Conservation (phyloP, 2,797 vertebrate genomes). For the Gymnodraco acuticeps region DNA sequence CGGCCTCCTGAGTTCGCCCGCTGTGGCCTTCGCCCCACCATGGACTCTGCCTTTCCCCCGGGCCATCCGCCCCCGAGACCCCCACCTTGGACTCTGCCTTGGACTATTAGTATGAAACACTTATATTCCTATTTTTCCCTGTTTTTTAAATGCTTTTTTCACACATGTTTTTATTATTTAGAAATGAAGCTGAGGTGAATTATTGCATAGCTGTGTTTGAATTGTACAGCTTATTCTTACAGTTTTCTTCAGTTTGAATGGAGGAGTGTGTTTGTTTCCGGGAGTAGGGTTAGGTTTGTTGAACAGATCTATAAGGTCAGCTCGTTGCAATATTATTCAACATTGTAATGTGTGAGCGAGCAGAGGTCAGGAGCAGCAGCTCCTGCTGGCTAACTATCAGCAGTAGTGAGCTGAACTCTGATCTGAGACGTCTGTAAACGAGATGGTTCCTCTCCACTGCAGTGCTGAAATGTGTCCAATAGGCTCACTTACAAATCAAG, state of each 20-base stretch:
- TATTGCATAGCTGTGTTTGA: background rate
- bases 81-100: too few species aligned
- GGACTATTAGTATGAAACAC: too few species aligned
- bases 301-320: background rate
- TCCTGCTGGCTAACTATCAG: background rate
- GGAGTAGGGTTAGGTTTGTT: background rate
- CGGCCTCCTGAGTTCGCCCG: too few species aligned
- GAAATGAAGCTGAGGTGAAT: background rate
- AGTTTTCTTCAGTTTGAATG: background rate
- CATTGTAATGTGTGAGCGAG: background rate
- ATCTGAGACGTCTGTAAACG: background rate
- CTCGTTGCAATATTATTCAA: background rate
- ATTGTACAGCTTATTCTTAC: background rate
- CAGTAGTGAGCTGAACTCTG: background rate
- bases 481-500: slow-evolving; percentile 1
- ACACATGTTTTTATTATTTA: background rate
- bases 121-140: too few species aligned
- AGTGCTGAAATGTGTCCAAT: background rate
- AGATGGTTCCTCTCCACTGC: background rate
- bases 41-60: too few species aligned
- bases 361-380: background rate
- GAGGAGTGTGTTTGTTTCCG: background rate
- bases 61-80: too few species aligned
- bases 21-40: too few species aligned
- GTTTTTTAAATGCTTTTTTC: too few species aligned